A percentile compares a stretch with the other conserved stretches of the same genome.
phyloP scores from a whole-genome alignment of 2,888 invertebrate species.

The Pseudococcus jackbeardsleyi region DNA sequence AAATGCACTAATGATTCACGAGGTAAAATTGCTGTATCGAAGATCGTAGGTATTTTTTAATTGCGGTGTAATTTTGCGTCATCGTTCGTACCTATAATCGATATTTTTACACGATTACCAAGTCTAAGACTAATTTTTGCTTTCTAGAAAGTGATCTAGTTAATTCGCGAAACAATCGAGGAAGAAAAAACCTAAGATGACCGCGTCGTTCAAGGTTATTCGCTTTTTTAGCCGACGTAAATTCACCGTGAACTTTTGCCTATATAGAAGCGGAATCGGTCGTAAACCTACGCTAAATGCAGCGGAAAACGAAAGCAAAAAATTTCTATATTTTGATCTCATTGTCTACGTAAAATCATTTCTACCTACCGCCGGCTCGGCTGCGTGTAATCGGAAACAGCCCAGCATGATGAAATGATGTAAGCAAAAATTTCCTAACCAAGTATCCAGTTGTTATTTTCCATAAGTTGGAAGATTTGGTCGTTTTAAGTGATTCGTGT shows the following conservation, averaged over 20 bases:
- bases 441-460: background rate
- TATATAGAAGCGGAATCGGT: background rate
- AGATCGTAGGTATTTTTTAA: background rate
- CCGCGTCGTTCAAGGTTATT: background rate
- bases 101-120: background rate
- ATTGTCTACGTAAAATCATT: background rate
- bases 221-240: background rate
- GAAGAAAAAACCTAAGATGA: background rate
- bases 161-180: background rate
- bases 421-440: background rate
- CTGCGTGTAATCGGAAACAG: no score
- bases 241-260: conserved; percentile 16
- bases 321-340: background rate
- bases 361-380: no score
- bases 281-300: background rate
- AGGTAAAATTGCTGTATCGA: background rate
- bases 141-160: conserved; percentile 35
- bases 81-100: background rate
- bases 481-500: no score
- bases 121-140: background rate
- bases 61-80: background rate
- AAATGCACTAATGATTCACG: background rate
- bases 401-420: background rate
- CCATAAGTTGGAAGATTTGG: no score
- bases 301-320: conserved; percentile 14